Conservation (phyloP, 2,797 vertebrate species). For the Phalloptychus januarius region DNA sequence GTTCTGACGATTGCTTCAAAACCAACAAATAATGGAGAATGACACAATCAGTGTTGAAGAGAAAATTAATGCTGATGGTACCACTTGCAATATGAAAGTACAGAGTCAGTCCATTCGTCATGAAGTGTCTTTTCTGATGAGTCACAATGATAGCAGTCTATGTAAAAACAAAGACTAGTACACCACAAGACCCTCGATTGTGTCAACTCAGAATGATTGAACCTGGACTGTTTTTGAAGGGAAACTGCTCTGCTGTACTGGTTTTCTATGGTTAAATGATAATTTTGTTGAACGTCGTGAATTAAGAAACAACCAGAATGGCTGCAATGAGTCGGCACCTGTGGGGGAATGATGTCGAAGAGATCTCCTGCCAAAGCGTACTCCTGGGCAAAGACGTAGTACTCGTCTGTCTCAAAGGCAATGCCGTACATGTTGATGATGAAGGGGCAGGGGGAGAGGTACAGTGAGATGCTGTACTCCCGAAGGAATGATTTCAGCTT, state of each 20-base stretch:
- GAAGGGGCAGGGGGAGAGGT: constrained; percentile 86
- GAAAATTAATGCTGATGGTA: neutral
- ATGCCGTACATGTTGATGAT: constrained; percentile 89
- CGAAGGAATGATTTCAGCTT: constrained; percentile 87
- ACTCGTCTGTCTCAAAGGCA: constrained; percentile 86
- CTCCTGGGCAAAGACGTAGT: constrained; percentile 88
- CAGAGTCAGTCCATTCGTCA: neutral
- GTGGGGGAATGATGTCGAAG: constrained; percentile 88
- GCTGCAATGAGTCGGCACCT: constrained; percentile 67
- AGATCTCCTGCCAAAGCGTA: constrained; percentile 87
- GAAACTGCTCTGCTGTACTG: neutral
- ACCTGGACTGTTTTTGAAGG: neutral
- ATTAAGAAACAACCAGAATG: neutral
- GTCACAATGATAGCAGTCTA: neutral
- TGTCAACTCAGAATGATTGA: neutral
- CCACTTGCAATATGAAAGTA: neutral
- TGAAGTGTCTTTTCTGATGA: neutral
- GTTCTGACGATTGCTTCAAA: neutral
- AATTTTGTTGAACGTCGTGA: neutral
- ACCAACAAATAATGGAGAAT: neutral
- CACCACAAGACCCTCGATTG: neutral
- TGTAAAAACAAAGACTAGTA: neutral
- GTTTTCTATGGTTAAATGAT: neutral
- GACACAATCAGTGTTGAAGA: neutral
- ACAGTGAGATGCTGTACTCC: constrained; percentile 87